Conservation (phyloP, 2,888 invertebrate genomes). For the Imbricaverruca yamaguchii region DNA sequence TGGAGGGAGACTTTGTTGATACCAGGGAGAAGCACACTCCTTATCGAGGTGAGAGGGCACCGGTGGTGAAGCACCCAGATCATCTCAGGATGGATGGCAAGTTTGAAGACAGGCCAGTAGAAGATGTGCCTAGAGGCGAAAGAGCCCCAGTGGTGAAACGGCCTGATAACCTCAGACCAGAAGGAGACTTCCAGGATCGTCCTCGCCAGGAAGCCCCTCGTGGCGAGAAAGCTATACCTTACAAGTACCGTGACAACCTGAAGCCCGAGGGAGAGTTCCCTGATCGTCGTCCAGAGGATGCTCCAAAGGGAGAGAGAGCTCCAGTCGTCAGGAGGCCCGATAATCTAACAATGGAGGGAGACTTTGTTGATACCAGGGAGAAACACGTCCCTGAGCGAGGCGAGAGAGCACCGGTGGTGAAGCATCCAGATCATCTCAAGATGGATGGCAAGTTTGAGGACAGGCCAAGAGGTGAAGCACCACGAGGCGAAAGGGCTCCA, state of each 20-base stretch:
- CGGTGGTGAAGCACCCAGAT: too few species aligned
- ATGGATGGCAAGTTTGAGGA: slow-evolving; percentile 34
- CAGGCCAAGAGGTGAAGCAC: slow-evolving; percentile 44
- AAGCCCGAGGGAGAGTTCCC: slow-evolving; percentile 45
- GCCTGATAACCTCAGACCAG: slow-evolving; percentile 51
- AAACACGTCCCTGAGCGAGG: too few species aligned
- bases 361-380: slow-evolving; percentile 39
- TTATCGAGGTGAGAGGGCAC: too few species aligned
- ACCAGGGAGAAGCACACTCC: too few species aligned
- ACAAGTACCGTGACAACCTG: slow-evolving; percentile 45
- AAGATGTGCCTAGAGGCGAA: slow-evolving; percentile 7
- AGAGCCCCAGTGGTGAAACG: slow-evolving; percentile 31
- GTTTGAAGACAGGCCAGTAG: slow-evolving; percentile 37
- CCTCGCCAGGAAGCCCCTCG: slow-evolving; percentile 44
- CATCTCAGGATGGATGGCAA: too few species aligned
- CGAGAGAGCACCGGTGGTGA: too few species aligned
- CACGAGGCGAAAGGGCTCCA: slow-evolving; percentile 28
- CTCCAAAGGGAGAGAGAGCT: slow-evolving; percentile 39
- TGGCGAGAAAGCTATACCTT: slow-evolving; percentile 37
- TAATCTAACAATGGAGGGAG: too few species aligned
- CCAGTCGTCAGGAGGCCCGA: too few species aligned
- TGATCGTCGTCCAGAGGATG: background rate
- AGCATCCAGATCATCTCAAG: too few species aligned
- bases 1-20: background rate
- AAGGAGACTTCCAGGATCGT: slow-evolving; percentile 49